Conservation (phyloP, 2,888 invertebrate species). For the Margaritifera margaritifera region DNA sequence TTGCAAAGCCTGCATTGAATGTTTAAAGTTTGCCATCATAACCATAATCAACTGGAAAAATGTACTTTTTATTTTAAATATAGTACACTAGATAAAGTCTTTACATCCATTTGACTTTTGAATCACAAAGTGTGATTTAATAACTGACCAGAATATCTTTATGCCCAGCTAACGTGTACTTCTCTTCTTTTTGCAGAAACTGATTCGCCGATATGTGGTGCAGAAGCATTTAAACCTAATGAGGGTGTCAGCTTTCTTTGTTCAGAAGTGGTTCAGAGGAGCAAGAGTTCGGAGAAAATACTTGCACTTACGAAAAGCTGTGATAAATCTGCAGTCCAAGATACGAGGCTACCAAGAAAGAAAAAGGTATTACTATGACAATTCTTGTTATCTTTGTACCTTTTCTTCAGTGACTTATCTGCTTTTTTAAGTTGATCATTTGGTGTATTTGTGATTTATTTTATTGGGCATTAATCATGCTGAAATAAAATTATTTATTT, state of each 20-base stretch:
- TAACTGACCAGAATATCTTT: too few species aligned
- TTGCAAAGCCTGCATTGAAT: too few species aligned
- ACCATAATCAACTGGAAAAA: too few species aligned
- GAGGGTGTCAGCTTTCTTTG: slow-evolving; percentile 76
- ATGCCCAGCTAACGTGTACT: not conserved
- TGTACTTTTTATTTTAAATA: too few species aligned
- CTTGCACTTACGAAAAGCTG: slow-evolving; percentile 19
- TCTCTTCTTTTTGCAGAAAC: slow-evolving; percentile 26
- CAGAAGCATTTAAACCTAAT: slow-evolving; percentile 14
- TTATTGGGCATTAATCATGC: too few species aligned
- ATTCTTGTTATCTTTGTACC: not conserved
- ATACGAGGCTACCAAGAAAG: slow-evolving; percentile 82
- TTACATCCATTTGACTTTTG: too few species aligned
- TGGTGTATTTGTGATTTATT: too few species aligned
- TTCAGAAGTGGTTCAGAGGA: slow-evolving; percentile 87
- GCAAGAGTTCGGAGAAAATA: slow-evolving; percentile 19
- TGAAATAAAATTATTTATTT: too few species aligned
- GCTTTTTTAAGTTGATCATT: too few species aligned
- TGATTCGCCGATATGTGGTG: slow-evolving; percentile 33
- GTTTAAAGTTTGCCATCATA: too few species aligned
- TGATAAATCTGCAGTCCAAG: slow-evolving; percentile 77
- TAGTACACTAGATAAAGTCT: too few species aligned
- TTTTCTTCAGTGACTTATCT: not conserved
- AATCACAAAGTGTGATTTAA: too few species aligned
- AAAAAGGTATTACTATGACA: slow-evolving; percentile 67